Evolutionary conservation across 2,113 vertebrate species (phyloP).

Genomic region (Terrapene triunguis): DNA sequence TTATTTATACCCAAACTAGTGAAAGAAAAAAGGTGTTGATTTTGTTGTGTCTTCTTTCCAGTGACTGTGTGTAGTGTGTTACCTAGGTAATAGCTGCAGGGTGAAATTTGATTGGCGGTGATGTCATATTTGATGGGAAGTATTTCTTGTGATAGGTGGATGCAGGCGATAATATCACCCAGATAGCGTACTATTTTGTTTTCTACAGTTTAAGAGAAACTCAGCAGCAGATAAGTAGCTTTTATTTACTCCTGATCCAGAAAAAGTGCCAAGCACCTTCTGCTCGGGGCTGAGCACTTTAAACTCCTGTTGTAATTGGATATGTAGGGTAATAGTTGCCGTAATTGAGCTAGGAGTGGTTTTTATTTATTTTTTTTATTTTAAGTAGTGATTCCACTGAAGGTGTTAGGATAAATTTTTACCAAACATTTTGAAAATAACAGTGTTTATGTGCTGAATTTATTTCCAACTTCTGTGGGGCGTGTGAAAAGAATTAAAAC

Average conservation of each 20-base stretch:
- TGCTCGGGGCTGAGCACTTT: not conserved
- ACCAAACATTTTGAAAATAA: conserved; percentile 9
- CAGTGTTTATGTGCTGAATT: not conserved
- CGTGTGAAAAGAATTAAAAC: conserved; percentile 15
- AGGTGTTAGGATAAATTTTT: conserved; percentile 47
- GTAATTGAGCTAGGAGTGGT: conserved; percentile 11
- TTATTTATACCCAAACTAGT: conserved; percentile 11
- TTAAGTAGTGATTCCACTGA: not conserved
- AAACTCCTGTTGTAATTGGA: not conserved
- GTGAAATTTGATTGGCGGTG: conserved; percentile 20
- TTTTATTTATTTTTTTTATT: not conserved
- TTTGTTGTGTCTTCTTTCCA: not conserved
- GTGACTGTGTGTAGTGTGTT: not conserved
- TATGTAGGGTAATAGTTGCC: not conserved
- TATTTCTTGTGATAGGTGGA: not conserved
- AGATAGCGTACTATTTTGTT: not conserved
- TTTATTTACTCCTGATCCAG: not conserved
- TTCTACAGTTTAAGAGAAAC: not conserved
- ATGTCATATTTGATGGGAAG: not conserved
- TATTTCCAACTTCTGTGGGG: not conserved
- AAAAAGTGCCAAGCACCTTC: accelerated
- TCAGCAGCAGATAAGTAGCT: not conserved
- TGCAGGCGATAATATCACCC: not conserved
- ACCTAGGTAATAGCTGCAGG: not conserved
- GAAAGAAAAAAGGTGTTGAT: conserved; percentile 4